Evolutionary conservation across 2,888 invertebrate genomes (phyloP), one percentile per base, ranked within the genome.

Genomic region (Noctua pronuba): DNA sequence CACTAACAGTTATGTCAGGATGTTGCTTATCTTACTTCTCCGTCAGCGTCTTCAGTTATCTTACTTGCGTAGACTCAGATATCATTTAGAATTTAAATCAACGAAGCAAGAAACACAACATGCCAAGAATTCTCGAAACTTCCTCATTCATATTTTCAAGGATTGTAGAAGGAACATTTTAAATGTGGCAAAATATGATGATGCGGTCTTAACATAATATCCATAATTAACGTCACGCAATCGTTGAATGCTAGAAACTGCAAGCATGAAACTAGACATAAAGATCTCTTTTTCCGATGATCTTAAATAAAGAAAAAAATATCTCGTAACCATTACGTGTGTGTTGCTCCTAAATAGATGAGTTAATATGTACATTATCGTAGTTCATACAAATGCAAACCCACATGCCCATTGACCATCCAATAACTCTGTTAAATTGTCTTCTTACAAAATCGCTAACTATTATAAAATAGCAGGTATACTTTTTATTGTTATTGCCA

Each of bases 1-100:
- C 62, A 74, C n/a, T 49, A 49, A 78, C 79, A 49, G 55, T 80
- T 66, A 55, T 58, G 49, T 80, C 62, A 76, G 72, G 70, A 80
- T 73, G 64, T 74, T 67, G n/a, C 49, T 82, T 78, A 74, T 83
- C 72, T 52, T 49, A 79, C 41, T 70, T 72, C 31, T 58, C 21
- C n/a, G 68, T 52, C 44, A 18, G 21, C 31, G 31, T 52, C 58
- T 60, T 41, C 2, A n/a, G 21, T 52, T 66, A 79, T 79, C 67
- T 79, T 35, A 70, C 35, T 77, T 52, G 24, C 13, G 73, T 31
- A 67, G 46, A 78, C 65, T 49, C 73, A 3, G n/a, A n/a, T 66
- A 49, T 78, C 28, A 82, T 62, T 77, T 69, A 35, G 55, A 65
- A 69, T 49, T 58, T 16, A n/a, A 35, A 58, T 58, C 21, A 38